Evolutionary conservation across 2,888 invertebrate genomes (phyloP).

Genomic region (Conus canariensis): DNA sequence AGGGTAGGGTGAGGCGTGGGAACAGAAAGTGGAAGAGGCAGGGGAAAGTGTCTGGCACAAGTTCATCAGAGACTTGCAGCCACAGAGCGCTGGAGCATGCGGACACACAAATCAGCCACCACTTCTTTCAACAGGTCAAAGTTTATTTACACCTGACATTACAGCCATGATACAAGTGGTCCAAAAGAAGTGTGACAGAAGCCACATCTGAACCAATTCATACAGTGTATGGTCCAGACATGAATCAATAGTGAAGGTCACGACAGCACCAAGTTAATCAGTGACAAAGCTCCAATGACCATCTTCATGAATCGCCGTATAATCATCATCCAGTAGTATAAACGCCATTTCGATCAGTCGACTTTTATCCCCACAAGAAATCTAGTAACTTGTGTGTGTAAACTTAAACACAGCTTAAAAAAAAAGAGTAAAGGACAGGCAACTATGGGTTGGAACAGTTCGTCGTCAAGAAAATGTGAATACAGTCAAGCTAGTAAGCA

Average conservation of each 20-base stretch:
- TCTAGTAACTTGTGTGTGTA: neutral
- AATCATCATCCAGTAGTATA: neutral
- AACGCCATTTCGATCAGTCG: slow-evolving; percentile 20
- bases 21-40: neutral
- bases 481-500: too few species aligned
- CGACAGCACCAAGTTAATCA: slow-evolving; percentile 15
- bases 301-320: neutral
- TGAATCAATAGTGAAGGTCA: neutral
- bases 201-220: neutral
- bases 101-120: neutral
- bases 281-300: neutral
- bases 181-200: neutral
- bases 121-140: neutral
- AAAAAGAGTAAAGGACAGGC: neutral
- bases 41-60: neutral
- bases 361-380: neutral
- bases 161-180: neutral
- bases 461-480: neutral
- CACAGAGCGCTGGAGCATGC: neutral
- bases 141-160: slow-evolving; percentile 19
- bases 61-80: neutral
- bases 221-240: neutral
- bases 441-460: neutral
- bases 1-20: neutral
- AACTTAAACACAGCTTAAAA: neutral